Conservation (phyloP, 64 coral and sea anemone genomes). For the Stichodactyla helianthus region DNA sequence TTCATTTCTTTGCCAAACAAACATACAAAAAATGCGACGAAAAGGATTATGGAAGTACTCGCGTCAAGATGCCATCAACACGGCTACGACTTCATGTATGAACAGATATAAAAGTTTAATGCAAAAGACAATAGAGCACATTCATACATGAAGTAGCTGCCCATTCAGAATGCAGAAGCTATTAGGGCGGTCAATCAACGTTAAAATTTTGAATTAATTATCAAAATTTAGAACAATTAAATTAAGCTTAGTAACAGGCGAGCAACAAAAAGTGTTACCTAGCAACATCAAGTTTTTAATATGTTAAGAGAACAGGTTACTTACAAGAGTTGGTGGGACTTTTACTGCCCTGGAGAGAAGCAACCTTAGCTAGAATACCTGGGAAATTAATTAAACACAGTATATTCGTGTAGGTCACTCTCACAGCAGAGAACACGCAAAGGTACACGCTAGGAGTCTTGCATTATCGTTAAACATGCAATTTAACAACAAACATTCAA, state of each 20-base stretch:
- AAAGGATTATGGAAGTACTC: background rate
- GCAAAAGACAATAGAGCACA: background rate
- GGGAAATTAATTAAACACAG: conserved; percentile 19
- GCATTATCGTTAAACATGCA: conserved; percentile 22
- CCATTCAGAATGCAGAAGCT: background rate
- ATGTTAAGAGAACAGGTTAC: background rate
- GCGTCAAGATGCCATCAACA: background rate
- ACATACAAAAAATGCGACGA: no score
- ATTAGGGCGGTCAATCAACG: background rate
- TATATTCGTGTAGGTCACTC: conserved; percentile 12
- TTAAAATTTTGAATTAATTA: background rate
- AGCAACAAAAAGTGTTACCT: background rate
- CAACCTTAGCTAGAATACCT: conserved; percentile 97
- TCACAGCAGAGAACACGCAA: background rate
- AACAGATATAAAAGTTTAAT: background rate
- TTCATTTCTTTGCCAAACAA: no score
- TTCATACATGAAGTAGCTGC: background rate
- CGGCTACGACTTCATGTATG: background rate
- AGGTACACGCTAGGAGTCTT: no score
- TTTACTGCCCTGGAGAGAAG: conserved; percentile 85
- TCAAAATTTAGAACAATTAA: background rate
- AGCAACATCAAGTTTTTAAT: background rate
- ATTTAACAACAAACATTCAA: background rate
- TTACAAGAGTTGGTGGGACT: conserved; percentile 66
- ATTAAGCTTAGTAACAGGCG: background rate